Evolutionary conservation across 2,113 vertebrate genomes (phyloP).

Genomic region (Sylvia atricapilla): DNA sequence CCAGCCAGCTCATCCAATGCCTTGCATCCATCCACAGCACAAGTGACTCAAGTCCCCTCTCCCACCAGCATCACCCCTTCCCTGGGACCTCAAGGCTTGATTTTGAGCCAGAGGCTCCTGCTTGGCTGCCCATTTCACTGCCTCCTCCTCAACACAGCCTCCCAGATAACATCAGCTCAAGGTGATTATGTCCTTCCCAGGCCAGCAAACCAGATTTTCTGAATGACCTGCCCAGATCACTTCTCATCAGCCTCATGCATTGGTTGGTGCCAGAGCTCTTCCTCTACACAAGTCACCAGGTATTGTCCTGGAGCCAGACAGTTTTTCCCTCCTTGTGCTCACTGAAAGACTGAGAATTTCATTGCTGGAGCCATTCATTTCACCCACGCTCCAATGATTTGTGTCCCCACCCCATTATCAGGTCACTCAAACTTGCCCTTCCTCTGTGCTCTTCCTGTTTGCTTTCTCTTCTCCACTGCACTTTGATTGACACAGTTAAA

Average conservation of each 20-base stretch:
- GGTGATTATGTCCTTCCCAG: neutral
- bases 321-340: neutral
- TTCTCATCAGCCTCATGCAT: conserved; percentile 10
- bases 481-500: neutral
- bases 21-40: neutral
- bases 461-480: neutral
- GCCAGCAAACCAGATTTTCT: conserved; percentile 44
- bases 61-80: neutral
- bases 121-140: neutral
- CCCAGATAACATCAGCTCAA: conserved; percentile 35
- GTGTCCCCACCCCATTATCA: neutral
- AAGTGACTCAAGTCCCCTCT: neutral
- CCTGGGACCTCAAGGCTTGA: neutral
- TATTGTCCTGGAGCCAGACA: neutral
- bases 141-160: neutral
- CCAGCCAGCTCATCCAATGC: neutral
- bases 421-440: neutral
- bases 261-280: neutral
- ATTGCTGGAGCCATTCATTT: neutral
- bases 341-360: neutral
- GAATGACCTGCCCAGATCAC: conserved; percentile 44
- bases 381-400: neutral
- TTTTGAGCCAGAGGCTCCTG: neutral
- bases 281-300: neutral
- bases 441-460: neutral